phyloP scores from a whole-genome alignment of 2,797 vertebrate species.

The Chrosomus eos region DNA sequence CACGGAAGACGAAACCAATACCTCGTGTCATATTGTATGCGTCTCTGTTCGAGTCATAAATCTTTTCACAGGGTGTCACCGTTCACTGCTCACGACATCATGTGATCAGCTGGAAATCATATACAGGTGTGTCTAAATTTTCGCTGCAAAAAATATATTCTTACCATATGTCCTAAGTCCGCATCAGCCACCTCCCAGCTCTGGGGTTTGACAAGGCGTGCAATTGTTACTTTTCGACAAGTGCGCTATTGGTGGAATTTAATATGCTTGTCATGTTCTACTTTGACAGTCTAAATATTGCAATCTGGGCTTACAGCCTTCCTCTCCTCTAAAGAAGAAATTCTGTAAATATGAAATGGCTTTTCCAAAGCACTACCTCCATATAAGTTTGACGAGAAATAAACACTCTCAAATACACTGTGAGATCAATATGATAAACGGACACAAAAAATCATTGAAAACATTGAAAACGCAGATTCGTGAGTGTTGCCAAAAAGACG shows the following conservation, averaged over 20 bases:
- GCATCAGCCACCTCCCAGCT: constrained; percentile 52
- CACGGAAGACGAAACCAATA: constrained; percentile 72
- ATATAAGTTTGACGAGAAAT: constrained; percentile 69
- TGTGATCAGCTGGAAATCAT: constrained; percentile 73
- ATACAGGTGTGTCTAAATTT: constrained; percentile 71
- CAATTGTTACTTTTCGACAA: constrained; percentile 58
- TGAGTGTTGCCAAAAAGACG: constrained; percentile 45
- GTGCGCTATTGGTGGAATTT: constrained; percentile 61
- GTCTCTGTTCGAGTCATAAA: constrained; percentile 74
- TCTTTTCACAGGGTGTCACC: constrained; percentile 74
- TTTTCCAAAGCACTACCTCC: constrained; percentile 71
- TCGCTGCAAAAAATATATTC: constrained; percentile 36
- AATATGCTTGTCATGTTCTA: constrained; percentile 70
- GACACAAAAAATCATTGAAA: constrained; percentile 65
- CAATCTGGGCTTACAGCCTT: constrained; percentile 70
- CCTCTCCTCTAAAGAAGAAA: constrained; percentile 49
- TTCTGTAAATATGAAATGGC: constrained; percentile 68
- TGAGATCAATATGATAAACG: constrained; percentile 73
- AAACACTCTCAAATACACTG: constrained; percentile 69
- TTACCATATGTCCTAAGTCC: constrained; percentile 54
- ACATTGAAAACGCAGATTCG: constrained; percentile 46
- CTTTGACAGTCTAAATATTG: constrained; percentile 78
- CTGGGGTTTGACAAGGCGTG: constrained; percentile 58
- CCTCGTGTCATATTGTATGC: constrained; percentile 65
- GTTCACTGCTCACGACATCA: constrained; percentile 67